These are phyloP conservation scores for Todus mexicanus DNA, from an alignment of 2,797 vertebrate species.

Conservation along the genomic window DNA sequence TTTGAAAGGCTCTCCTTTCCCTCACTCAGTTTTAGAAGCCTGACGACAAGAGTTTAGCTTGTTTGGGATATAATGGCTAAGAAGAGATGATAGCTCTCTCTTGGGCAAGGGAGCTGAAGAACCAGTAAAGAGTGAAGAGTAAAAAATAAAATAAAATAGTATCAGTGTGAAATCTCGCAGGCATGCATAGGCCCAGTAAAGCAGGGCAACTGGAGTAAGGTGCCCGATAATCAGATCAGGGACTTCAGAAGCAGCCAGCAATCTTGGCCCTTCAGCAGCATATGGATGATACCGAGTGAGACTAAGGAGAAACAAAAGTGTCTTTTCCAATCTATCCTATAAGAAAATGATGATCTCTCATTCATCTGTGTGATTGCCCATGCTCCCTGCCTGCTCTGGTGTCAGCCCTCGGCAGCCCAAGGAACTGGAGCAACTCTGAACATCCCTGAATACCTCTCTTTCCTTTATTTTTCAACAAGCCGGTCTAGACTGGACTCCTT, in stretches of 20 bases:
- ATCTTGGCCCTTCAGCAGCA: not conserved
- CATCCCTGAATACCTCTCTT: not conserved
- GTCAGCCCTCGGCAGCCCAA: not conserved
- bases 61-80: not conserved
- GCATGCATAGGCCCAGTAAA: not conserved
- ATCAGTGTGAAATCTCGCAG: not conserved
- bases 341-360: not conserved
- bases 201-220: not conserved
- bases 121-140: not conserved
- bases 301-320: not conserved
- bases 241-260: not conserved
- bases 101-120: not conserved
- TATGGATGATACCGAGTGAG: not conserved
- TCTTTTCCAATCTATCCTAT: not conserved
- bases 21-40: not conserved
- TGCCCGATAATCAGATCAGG: not conserved
- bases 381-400: not conserved
- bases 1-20: not conserved
- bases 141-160: not conserved
- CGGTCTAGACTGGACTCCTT: not conserved
- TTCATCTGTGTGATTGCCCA: not conserved
- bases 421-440: not conserved
- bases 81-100: not conserved
- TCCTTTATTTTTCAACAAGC: not conserved
- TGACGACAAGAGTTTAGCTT: not conserved